phyloP scores from a whole-genome alignment of 1,140 invertebrate species.

The Calliopsis andreniformis region DNA sequence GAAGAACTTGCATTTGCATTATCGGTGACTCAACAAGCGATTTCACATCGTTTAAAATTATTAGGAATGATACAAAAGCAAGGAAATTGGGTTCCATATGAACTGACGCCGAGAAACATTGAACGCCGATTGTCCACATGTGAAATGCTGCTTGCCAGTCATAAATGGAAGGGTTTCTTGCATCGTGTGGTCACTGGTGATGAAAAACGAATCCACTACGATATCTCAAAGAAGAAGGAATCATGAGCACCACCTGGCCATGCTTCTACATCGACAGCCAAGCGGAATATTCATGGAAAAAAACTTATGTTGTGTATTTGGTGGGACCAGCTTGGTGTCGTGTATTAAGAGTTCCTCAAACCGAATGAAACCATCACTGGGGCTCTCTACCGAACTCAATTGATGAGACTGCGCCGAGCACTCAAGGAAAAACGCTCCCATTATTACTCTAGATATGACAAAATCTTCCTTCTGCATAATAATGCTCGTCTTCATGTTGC shows the following conservation, averaged over 20 bases:
- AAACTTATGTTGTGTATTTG: constrained; percentile 26
- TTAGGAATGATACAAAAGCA: constrained; percentile 12
- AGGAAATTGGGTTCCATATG: constrained; percentile 1
- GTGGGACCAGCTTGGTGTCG: constrained; percentile 10
- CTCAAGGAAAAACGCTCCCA: constrained; percentile 36
- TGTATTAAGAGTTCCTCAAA: constrained; percentile 64
- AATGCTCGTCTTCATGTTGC: constrained; percentile 32
- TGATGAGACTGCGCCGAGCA: constrained; percentile 57
- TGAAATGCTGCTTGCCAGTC: constrained; percentile 2
- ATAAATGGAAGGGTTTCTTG: constrained; percentile 11
- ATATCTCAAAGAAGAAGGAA: constrained; percentile 1
- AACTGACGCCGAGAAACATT: background rate
- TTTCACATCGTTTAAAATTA: background rate
- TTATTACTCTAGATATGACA: constrained; percentile 48
- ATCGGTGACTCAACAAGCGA: background rate
- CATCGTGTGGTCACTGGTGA: constrained; percentile 8
- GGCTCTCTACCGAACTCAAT: constrained; percentile 55
- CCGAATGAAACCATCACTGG: constrained; percentile 57
- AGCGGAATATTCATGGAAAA: constrained; percentile 1
- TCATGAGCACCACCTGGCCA: background rate
- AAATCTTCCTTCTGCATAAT: constrained; percentile 58
- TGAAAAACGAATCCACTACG: constrained; percentile 10
- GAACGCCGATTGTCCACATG: background rate
- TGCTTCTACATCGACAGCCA: constrained; percentile 6
- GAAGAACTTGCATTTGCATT: background rate